Conservation (phyloP, 2,888 invertebrate species). For the Lasioglossum morio region DNA sequence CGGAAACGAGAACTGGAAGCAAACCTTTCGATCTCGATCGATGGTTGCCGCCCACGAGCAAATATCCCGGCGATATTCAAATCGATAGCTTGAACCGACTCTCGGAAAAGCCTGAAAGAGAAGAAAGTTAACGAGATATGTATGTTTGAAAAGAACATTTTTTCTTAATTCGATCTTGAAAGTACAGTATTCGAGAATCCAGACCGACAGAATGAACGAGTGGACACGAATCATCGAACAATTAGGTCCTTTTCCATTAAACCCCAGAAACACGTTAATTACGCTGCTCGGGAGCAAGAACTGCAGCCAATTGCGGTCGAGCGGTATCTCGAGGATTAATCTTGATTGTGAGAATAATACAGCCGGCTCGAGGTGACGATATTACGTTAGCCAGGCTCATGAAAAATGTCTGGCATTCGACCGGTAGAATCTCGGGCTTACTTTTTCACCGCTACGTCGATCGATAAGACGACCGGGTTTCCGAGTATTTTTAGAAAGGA, state of each 20-base stretch:
- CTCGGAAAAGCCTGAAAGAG: background rate
- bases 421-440: background rate
- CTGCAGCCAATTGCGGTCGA: constrained; percentile 36
- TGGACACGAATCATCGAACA: background rate
- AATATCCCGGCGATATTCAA: background rate
- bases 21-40: constrained; percentile 2
- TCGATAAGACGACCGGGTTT: constrained; percentile 7
- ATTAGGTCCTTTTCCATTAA: constrained; percentile 28
- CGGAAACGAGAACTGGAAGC: background rate
- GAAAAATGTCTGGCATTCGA: constrained; percentile 12
- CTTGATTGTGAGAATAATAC: constrained; percentile 48
- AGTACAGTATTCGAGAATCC: background rate
- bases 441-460: background rate
- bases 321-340: constrained; percentile 34
- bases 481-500: constrained; percentile 8
- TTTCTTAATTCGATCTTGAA: background rate
- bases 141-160: background rate
- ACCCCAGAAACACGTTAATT: constrained; percentile 9
- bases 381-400: constrained; percentile 9
- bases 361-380: constrained; percentile 31
- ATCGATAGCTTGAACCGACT: background rate
- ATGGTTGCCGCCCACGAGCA: background rate
- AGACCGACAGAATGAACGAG: background rate
- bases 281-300: background rate
- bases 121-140: background rate